Base-by-base conservation (phyloP, 2,888 invertebrate genomes). In the Rotaria magnacalcarata region DNA sequence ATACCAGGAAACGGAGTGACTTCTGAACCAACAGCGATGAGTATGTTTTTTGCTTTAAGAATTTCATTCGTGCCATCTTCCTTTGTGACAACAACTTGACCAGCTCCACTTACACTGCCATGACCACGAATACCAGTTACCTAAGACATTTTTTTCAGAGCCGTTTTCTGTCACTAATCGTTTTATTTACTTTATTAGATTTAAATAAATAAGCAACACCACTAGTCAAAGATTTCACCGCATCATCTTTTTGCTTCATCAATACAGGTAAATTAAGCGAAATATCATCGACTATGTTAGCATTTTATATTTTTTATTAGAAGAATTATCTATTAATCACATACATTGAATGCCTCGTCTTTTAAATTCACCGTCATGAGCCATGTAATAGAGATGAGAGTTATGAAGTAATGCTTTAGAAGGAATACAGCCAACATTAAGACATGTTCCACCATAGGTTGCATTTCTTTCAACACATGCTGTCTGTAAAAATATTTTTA, bases 381-480 rank as follows among this genome's bases (percentile, higher is more conserved):
- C 97, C 95, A 96, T 90, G 89, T 93, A 92, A 88, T 96, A 97
- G 89, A 95, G 94, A 91, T 97, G 96, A 0, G 97, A 96, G 91
- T 97, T 97, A 91, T 98, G 96, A 41, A 98, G 93, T 34, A 98
- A 92, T 43, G 92, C 90, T 92, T 99, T 99, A 0, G 99, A 99
- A 56, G 99, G 99, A 90, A 99, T 99, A 91, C 99, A 99, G 85
- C 99, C 99, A 85, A 99, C 97, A 92, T 99, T 99, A 24, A 99
- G 92, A 91, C 99, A 99, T 50, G 99, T 99, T 87, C 99, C 99
- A 86, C 99, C 99, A 43, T 98, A 93, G 0, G 97, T 97, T 24
- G 94, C 93, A 88, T 94, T 94, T 92, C 98, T 99, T 91, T 99
- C 99, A 74, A 99, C 94, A 90, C 96, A 97, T 3, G 97, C 94